Percentiles rank a stretch among this genome's conserved stretches.
Conservation (phyloP, 2,888 invertebrate genomes). For the Tribolium freemani region DNA sequence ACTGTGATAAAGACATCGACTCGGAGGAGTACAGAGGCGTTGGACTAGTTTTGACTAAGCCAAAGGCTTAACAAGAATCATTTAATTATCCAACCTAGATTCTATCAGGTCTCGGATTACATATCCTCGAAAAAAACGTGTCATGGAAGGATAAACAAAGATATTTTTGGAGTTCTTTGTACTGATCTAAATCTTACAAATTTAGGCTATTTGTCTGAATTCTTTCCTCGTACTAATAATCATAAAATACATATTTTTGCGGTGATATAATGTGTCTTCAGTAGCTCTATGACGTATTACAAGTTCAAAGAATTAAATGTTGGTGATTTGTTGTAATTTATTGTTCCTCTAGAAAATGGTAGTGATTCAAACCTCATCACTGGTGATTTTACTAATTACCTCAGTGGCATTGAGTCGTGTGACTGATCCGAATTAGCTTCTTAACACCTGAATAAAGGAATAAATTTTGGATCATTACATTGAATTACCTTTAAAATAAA, state of each 20-base stretch:
- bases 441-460: background rate
- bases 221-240: background rate
- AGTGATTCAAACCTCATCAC: background rate
- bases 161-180: background rate
- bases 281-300: background rate
- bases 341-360: background rate
- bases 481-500: too few relatives aligned
- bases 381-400: background rate
- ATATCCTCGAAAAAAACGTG: background rate
- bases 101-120: constrained; percentile 3
- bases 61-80: constrained; percentile 10
- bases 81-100: constrained; percentile 6
- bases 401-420: background rate
- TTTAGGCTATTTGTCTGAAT: background rate
- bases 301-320: background rate
- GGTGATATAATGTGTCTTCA: background rate
- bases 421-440: background rate
- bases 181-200: background rate
- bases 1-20: background rate
- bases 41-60: constrained; percentile 12
- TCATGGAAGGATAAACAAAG: background rate
- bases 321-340: background rate
- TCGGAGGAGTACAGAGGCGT: constrained; percentile 4
- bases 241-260: background rate
- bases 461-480: background rate